Conservation (phyloP, 2,113 vertebrate genomes). For the Syngnathus scovelli region DNA sequence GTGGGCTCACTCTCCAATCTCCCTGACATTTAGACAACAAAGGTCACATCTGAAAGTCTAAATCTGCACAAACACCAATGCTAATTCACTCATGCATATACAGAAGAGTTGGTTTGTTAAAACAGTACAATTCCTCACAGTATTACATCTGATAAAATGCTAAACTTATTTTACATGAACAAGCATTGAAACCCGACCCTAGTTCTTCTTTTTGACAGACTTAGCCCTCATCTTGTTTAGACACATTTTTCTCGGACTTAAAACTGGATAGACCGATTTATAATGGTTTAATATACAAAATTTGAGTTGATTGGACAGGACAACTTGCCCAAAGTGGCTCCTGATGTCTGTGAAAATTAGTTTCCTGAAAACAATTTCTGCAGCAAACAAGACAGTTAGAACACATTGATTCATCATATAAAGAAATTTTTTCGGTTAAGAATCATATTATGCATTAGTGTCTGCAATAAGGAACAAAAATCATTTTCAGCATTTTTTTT, state of each 20-base stretch:
- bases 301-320: background rate
- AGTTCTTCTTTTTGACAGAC: background rate
- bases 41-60: slow-evolving; percentile 79
- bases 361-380: background rate
- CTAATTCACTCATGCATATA: slow-evolving; percentile 69
- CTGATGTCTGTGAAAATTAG: background rate
- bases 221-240: background rate
- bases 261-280: background rate
- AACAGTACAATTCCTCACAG: slow-evolving; percentile 27
- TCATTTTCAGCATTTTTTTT: background rate
- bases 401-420: background rate
- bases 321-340: background rate
- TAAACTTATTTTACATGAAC: slow-evolving; percentile 13
- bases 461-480: background rate
- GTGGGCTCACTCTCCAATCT: slow-evolving; percentile 63
- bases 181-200: slow-evolving; percentile 1
- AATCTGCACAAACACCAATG: slow-evolving; percentile 70
- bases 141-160: slow-evolving; percentile 16
- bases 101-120: slow-evolving; percentile 36
- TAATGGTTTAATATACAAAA: background rate
- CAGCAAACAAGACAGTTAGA: background rate
- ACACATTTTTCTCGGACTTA: background rate
- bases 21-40: slow-evolving; percentile 78
- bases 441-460: background rate
- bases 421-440: background rate